Evolutionary conservation across 2,797 vertebrate genomes (phyloP), one percentile per base, ranked within the genome.

Genomic region (Lagorchestes hirsutus): DNA sequence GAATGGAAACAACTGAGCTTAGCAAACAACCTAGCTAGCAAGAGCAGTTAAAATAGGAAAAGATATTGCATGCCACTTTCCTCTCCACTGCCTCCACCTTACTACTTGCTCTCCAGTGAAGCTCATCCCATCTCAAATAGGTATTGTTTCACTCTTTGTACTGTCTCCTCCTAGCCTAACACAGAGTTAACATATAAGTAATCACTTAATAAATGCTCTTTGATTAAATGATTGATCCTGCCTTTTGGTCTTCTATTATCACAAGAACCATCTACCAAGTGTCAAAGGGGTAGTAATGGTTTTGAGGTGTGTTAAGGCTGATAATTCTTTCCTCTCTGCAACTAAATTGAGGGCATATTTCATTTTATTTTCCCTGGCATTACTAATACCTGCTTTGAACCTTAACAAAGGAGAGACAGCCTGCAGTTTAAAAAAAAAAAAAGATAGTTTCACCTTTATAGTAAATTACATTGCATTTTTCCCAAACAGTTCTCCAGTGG

Each of bases 171-270:
- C 4, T 31, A 28, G 29, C 3, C 54, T 94, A 91, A n/a, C 40
- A 58, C 92, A 93, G 55, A 94, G 29, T 29, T 92, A 54, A 22
- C 6, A 27, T 55, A 28, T 16, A 24, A 34, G 62, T 57, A 46
- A 62, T 8, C 16, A 40, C 74, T 96, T 52, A 92, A 52, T 28
- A 90, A 90, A 46, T 87, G 91, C 50, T 93, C 67, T n/a, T 95
- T 59, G 40, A 95, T 56, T 55, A 11, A 95, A 50, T 55, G 50
- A 93, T 67, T 67, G 31, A 67, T 67, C 12, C 59, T 67, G 3
- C 12, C 59, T 62, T 62, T n/a, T n/a, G 18, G 67, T 2, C n/a
- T 74, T 74, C n/a, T 40, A 40, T 22, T 74, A 22, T n/a, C 18
- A 40, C n/a, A n/a, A 74, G 67, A 40, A 74, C 16, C n/a, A 74